A percentile compares a stretch with the other conserved stretches of the same genome.
phyloP scores from a whole-genome alignment of 2,888 invertebrate genomes.

The Cyrtodaria siliqua region DNA sequence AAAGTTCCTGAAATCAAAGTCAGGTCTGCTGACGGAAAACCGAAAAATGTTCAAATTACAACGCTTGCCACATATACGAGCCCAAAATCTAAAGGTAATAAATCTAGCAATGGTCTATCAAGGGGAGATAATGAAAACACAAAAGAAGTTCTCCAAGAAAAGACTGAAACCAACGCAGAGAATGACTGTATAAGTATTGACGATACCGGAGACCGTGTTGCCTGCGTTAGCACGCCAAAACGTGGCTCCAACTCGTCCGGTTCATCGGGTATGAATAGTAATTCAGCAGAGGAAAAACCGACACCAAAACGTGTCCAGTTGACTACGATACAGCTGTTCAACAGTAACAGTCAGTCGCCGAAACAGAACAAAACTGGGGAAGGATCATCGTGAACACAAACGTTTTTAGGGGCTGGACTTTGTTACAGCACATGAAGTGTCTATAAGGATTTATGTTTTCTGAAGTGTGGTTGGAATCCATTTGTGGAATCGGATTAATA shows the following conservation, averaged over 20 bases:
- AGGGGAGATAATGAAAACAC: background rate
- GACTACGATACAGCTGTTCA: constrained; percentile 53
- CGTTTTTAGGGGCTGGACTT: too few species aligned
- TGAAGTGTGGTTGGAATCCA: too few species aligned
- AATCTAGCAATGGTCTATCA: background rate
- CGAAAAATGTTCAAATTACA: constrained; percentile 66
- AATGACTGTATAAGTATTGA: background rate
- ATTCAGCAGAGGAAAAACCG: constrained; percentile 50
- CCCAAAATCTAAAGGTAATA: constrained; percentile 14
- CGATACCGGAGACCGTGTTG: background rate
- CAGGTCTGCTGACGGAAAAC: constrained; percentile 52
- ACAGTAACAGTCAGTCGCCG: background rate
- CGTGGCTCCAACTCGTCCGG: background rate
- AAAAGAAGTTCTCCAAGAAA: background rate
- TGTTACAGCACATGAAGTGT: too few species aligned
- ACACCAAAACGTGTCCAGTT: constrained; percentile 57
- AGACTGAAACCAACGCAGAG: background rate
- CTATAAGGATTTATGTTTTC: too few species aligned
- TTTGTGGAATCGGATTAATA: too few species aligned
- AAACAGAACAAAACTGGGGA: too few species aligned
- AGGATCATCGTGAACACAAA: too few species aligned
- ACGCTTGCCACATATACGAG: constrained; percentile 53
- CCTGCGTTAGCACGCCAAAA: background rate
- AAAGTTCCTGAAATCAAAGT: constrained; percentile 48
- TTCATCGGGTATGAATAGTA: constrained; percentile 29